These are phyloP conservation scores for Sebastes itinus DNA, from an alignment of 2,797 vertebrate species.

Conservation along the genomic window DNA sequence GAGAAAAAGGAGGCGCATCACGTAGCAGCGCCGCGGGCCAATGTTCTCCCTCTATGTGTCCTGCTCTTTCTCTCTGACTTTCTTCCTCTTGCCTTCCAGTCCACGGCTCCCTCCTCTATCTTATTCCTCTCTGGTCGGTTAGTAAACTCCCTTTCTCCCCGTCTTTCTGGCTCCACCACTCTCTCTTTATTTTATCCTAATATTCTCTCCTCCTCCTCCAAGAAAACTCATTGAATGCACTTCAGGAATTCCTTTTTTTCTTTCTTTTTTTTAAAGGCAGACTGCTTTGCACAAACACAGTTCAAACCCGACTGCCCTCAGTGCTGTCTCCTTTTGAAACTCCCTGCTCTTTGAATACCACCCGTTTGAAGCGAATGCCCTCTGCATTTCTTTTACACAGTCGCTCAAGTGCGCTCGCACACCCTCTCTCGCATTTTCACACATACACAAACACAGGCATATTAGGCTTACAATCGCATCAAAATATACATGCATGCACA, in stretches of 20 bases:
- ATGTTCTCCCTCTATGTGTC: slow-evolving; percentile 63
- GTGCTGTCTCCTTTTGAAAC: slow-evolving; percentile 77
- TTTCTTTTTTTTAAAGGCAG: slow-evolving; percentile 36
- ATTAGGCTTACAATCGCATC: neutral
- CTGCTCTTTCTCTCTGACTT: slow-evolving; percentile 30
- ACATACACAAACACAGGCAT: neutral
- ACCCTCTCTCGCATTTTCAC: slow-evolving; percentile 11
- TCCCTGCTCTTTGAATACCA: slow-evolving; percentile 76
- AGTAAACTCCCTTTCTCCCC: slow-evolving; percentile 20
- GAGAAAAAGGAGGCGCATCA: slow-evolving; percentile 49
- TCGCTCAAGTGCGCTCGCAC: slow-evolving; percentile 42
- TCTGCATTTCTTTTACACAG: slow-evolving; percentile 73
- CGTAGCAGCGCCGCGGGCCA: slow-evolving; percentile 67
- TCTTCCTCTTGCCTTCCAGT: slow-evolving; percentile 23
- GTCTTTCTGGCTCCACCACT: slow-evolving; percentile 34
- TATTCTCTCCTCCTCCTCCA: slow-evolving; percentile 46
- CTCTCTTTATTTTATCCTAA: slow-evolving; percentile 51
- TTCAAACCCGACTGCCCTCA: slow-evolving; percentile 79
- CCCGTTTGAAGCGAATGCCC: slow-evolving; percentile 74
- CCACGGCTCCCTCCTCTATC: slow-evolving; percentile 22
- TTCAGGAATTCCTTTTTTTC: slow-evolving; percentile 63
- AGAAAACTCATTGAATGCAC: slow-evolving; percentile 55
- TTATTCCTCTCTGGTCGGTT: slow-evolving; percentile 1
- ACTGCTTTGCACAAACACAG: slow-evolving; percentile 72
- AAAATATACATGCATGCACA: neutral